These are phyloP conservation scores for Pachypanchax playfairii DNA, from an alignment of 2,113 vertebrate species.

Conservation along the genomic window DNA sequence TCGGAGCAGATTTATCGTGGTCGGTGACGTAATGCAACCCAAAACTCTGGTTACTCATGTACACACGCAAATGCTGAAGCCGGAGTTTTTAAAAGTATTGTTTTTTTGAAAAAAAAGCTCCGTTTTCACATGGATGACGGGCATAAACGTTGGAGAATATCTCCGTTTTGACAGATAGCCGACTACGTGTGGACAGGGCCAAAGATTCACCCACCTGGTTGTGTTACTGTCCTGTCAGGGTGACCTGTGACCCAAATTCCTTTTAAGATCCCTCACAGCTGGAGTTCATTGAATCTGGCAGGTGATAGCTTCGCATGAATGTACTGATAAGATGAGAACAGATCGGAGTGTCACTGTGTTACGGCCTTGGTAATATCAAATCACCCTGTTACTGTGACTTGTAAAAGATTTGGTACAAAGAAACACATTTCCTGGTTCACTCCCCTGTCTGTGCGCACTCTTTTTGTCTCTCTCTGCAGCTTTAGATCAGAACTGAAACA, in stretches of 20 bases:
- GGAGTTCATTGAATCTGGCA: conserved; percentile 54
- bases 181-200: too few relatives aligned
- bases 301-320: conserved; percentile 1
- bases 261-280: conserved; percentile 23
- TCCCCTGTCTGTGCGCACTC: conserved; percentile 12
- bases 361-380: conserved; percentile 38
- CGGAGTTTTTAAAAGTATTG: too few relatives aligned
- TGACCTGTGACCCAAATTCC: conserved; percentile 54
- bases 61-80: too few relatives aligned
- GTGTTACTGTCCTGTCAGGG: conserved; percentile 19
- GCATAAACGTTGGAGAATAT: too few relatives aligned
- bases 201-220: conserved; percentile 46
- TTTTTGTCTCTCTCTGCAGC: background rate
- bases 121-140: too few relatives aligned
- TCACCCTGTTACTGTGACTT: conserved; percentile 22
- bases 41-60: too few relatives aligned
- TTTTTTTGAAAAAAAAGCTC: too few relatives aligned
- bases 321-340: conserved; percentile 65
- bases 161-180: too few relatives aligned
- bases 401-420: conserved; percentile 11
- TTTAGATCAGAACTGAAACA: conserved; percentile 39
- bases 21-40: too few relatives aligned
- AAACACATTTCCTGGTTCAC: conserved; percentile 18
- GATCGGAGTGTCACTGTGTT: conserved; percentile 28
- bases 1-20: too few relatives aligned